These are phyloP conservation scores for Hoplodrina ambigua DNA, from an alignment of 2,888 invertebrate species.

Conservation along the genomic window DNA sequence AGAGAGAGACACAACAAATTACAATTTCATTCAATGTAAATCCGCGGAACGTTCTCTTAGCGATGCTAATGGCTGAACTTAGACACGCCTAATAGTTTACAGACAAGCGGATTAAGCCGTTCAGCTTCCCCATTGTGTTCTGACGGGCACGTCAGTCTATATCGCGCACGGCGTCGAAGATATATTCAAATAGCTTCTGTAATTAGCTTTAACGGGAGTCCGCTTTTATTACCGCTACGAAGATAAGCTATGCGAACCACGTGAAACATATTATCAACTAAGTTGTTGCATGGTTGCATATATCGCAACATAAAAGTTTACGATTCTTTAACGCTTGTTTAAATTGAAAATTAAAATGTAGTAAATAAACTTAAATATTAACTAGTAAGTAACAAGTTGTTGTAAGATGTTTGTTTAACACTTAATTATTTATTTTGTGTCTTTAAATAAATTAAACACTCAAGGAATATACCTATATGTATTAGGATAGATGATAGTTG, in stretches of 20 bases:
- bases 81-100: conserved; percentile 84
- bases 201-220: conserved; percentile 69
- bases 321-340: conserved; percentile 31
- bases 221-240: conserved; percentile 62
- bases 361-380: conserved; percentile 9
- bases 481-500: conserved; percentile 9
- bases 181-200: conserved; percentile 72
- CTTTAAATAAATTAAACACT: background rate
- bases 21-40: conserved; percentile 89
- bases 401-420: conserved; percentile 3
- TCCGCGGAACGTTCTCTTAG: conserved; percentile 75
- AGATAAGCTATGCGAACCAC: conserved; percentile 53
- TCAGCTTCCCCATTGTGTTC: conserved; percentile 76
- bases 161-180: conserved; percentile 66
- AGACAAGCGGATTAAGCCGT: conserved; percentile 81
- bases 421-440: conserved; percentile 6
- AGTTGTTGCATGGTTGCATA: conserved; percentile 35
- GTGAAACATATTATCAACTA: conserved; percentile 51
- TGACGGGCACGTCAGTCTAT: conserved; percentile 77
- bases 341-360: conserved; percentile 17
- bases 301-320: conserved; percentile 57
- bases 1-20: conserved; percentile 81
- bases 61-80: conserved; percentile 82
- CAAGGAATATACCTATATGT: background rate
- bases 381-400: conserved; percentile 7